phyloP scores from a whole-genome alignment of 2,113 vertebrate species.

The Neofelis nebulosa region DNA sequence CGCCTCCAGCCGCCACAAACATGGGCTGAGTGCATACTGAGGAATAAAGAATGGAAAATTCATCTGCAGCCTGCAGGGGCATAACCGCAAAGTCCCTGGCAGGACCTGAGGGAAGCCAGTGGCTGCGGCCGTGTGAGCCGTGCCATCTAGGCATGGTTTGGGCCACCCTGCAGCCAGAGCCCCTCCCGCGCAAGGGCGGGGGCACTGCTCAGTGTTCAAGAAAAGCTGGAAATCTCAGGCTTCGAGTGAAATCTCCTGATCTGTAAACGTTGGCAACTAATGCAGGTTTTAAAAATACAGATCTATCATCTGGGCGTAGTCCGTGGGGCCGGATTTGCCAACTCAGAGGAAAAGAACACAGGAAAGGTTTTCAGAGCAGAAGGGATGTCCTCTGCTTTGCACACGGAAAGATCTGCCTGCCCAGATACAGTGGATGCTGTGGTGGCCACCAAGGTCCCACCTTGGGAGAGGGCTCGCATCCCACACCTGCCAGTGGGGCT shows the following conservation, averaged over 20 bases:
- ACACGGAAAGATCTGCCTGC: neutral
- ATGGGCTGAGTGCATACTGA: neutral
- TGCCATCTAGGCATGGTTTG: accelerated
- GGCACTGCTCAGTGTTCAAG: too few relatives aligned
- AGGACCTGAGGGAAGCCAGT: neutral
- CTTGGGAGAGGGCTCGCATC: accelerated
- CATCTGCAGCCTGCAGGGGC: accelerated
- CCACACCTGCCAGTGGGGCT: neutral
- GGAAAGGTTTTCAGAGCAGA: neutral
- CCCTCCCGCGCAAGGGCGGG: neutral
- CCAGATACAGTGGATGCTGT: accelerated
- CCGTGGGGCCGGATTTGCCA: neutral
- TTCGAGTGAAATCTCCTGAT: neutral
- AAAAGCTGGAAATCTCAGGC: neutral
- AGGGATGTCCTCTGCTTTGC: neutral
- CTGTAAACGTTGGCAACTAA: neutral
- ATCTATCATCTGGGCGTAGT: neutral
- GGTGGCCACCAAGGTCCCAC: neutral
- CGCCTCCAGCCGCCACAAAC: too few relatives aligned
- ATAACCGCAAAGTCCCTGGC: too few relatives aligned
- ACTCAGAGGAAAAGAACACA: neutral
- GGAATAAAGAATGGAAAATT: neutral
- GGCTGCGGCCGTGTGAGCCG: too few relatives aligned
- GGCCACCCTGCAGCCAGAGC: neutral
- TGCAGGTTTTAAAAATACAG: neutral